phyloP scores from a whole-genome alignment of 2,113 vertebrate genomes.

The Cynopterus brachyotis region DNA sequence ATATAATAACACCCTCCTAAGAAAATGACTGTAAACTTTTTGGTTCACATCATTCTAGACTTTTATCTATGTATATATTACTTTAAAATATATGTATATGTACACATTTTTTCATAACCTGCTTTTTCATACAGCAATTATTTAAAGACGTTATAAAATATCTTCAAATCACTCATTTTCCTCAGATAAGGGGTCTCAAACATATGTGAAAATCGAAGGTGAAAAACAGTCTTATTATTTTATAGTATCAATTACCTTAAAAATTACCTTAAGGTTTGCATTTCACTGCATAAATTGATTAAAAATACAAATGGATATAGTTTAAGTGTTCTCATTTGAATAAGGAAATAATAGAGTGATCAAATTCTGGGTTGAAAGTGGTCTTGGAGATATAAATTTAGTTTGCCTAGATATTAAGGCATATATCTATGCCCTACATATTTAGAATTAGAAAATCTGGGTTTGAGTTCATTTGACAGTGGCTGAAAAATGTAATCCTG shows the following conservation, averaged over 20 bases:
- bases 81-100: neutral
- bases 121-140: neutral
- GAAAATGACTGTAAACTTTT: conserved; percentile 25
- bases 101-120: neutral
- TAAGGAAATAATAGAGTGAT: neutral
- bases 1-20: neutral
- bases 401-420: neutral
- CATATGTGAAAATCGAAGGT: neutral
- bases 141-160: neutral
- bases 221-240: neutral
- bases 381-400: neutral
- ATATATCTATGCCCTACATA: neutral
- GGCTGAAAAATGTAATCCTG: neutral
- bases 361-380: neutral
- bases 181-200: neutral
- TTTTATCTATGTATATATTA: neutral
- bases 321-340: neutral
- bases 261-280: neutral
- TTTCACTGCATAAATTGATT: neutral
- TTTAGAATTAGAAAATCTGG: neutral
- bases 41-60: neutral
- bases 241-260: neutral
- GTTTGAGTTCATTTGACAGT: neutral
- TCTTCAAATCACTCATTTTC: neutral
- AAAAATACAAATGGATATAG: neutral